Evolutionary conservation across 2,797 vertebrate genomes (phyloP).

Genomic region (Pangasius sanitwongsei): DNA sequence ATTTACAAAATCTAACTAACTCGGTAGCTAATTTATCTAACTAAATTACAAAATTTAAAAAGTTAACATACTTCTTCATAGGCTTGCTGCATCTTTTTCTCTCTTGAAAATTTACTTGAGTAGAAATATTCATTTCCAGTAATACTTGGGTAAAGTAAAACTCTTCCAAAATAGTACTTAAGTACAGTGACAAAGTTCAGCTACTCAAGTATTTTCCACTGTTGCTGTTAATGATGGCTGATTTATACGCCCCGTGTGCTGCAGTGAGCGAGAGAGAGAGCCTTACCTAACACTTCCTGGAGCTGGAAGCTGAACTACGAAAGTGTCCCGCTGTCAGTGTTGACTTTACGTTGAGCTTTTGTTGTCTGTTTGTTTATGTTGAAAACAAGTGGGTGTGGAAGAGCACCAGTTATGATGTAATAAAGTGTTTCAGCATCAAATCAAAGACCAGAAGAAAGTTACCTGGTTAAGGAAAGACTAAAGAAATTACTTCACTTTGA

Average conservation of each 20-base stretch:
- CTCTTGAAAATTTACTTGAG: not conserved
- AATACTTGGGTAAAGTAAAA: not conserved
- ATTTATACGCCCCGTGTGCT: not conserved
- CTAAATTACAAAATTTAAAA: not conserved
- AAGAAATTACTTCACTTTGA: conserved; percentile 20
- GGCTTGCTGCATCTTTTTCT: not conserved
- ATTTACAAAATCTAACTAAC: not conserved
- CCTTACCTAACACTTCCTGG: not conserved
- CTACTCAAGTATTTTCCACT: not conserved
- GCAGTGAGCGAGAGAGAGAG: not conserved
- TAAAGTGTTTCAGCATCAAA: not conserved
- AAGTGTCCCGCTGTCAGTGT: not conserved
- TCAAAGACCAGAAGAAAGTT: not conserved
- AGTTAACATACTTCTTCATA: not conserved
- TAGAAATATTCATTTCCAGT: not conserved
- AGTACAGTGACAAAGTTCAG: not conserved
- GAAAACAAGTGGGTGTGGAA: not conserved
- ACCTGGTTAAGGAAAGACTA: conserved; percentile 7
- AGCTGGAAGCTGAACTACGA: not conserved
- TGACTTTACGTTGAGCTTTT: not conserved
- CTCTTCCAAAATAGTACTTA: not conserved
- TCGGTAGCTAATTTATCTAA: not conserved
- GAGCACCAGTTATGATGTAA: not conserved
- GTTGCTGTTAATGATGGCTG: not conserved
- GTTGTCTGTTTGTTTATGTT: not conserved